Evolutionary conservation across 1,140 invertebrate genomes (phyloP), one percentile per base, ranked within the genome.

Genomic region (Bilobella aurantiaca): DNA sequence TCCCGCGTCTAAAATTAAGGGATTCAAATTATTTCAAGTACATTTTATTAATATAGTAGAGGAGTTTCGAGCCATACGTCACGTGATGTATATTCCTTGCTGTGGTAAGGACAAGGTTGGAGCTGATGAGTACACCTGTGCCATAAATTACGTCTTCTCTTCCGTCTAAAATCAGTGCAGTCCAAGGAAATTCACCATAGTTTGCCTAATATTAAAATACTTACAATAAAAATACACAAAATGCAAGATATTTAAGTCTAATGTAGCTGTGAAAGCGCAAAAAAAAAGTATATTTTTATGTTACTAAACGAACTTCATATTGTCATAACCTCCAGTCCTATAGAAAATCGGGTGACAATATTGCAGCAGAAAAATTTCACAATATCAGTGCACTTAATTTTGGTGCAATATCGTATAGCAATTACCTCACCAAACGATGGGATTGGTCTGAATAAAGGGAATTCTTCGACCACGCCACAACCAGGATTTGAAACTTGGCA

Each of bases 171-270:
- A 72, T 61, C 21, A 72, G 53, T 8, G 68, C 71, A n/a, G 65
- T 65, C 71, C 71, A 72, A 21, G 71, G 71, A 42, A 69, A 65
- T 46, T 72, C 71, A 18, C 46, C 71, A 61, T 64, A 72, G 58
- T 72, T 68, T 18, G 71, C 68, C 70, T 72, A 21, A 27, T 42
- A 12, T 23, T 60, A 61, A 53, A 60, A 3, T 30, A 59, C 14
- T 12, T 27, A 27, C 14, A 12, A 57, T 8, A 16, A 57, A 27
- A 21, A 57, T 57, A 14, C 14, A 57, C 25, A n/a, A 57, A 25
- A 12, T 57, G 53, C 5, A 57, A 57, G 21, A 57, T n/a, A n/a
- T n/a, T n/a, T n/a, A n/a, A n/a, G n/a, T n/a, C n/a, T n/a, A n/a
- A n/a, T n/a, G n/a, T n/a, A n/a, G n/a, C n/a, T n/a, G n/a, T n/a